Base-by-base conservation (phyloP, 92 coral and sea anemone species). In the Porites divaricata region DNA sequence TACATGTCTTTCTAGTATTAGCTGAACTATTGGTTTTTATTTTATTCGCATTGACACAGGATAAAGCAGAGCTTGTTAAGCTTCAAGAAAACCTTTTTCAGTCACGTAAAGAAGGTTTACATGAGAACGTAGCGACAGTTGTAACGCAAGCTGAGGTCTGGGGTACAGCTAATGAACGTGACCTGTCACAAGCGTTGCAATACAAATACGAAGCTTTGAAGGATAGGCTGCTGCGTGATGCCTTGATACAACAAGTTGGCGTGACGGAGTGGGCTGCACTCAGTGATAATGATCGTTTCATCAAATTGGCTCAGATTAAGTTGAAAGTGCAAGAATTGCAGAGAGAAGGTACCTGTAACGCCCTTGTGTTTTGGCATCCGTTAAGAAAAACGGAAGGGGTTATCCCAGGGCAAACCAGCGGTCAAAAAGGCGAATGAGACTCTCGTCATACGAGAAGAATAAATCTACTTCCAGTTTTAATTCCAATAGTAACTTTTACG, bases 161-260 rank as follows among this genome's bases (percentile, higher is more conserved):
- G 75, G 93, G 92, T 59, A 84, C 79, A 67, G 99, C 98, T 15
- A 87, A 89, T 28, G 99, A 94, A 70, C 95, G 92, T 19, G 96
- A 93, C 82, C 93, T 96, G 56, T 84, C 95, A 11, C 95, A 96
- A 64, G 99, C 99, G 9, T 73, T 96, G 89, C 95, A 95, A 72
- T 92, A 93, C 84, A 96, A 96, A 77, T 96, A 95, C 80, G 99
- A 96, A 75, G 98, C 95, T 9, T 92, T 96, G 83, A 89, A 95
- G 59, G 98, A 96, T 89, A 96, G 90, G 82, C 89, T 96, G 68
- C 70, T 96, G 76, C 90, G 98, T 23, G 99, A 96, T 22, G 93
- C 97, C 7, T 86, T 96, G 76, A 88, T 95, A 66, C 90, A 92
- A 26, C 98, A 96, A 83, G 72, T 92, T 74, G 97, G 99, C 61